Conservation (phyloP, 2,113 vertebrate genomes). For the Channa argus region DNA sequence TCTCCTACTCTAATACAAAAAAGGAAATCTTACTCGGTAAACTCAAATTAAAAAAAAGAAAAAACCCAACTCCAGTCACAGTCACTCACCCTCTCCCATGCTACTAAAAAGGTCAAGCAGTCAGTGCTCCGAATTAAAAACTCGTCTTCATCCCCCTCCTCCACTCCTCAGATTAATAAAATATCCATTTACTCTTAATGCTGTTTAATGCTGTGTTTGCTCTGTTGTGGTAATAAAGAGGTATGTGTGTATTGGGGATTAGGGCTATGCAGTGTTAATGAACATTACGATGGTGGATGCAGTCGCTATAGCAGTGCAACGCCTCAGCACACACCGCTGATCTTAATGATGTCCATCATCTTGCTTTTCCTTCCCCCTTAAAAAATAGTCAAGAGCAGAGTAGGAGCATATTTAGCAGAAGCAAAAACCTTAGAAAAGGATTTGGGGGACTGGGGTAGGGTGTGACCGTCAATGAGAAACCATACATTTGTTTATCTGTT, state of each 20-base stretch:
- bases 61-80: neutral
- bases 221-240: conserved; percentile 46
- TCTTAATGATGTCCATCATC: conserved; percentile 72
- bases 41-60: conserved; percentile 20
- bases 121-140: conserved; percentile 45
- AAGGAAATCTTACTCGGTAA: neutral
- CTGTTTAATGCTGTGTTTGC: conserved; percentile 61
- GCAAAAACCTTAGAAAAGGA: conserved; percentile 25
- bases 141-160: conserved; percentile 38
- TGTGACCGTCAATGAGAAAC: conserved; percentile 48
- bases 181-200: conserved; percentile 53
- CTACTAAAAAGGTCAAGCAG: conserved; percentile 48
- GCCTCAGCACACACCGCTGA: conserved; percentile 58
- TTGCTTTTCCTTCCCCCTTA: conserved; percentile 47
- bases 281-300: conserved; percentile 50
- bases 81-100: neutral
- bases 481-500: conserved; percentile 68
- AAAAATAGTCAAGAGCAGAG: conserved; percentile 41
- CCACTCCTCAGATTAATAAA: conserved; percentile 51
- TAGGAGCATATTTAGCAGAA: conserved; percentile 51
- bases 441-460: too few species aligned
- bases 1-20: neutral
- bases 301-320: conserved; percentile 39
- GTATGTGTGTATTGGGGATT: conserved; percentile 18
- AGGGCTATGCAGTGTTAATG: conserved; percentile 46